Evolutionary conservation across 2,888 invertebrate genomes (phyloP).

Genomic region (Trichopoda pennipes): DNA sequence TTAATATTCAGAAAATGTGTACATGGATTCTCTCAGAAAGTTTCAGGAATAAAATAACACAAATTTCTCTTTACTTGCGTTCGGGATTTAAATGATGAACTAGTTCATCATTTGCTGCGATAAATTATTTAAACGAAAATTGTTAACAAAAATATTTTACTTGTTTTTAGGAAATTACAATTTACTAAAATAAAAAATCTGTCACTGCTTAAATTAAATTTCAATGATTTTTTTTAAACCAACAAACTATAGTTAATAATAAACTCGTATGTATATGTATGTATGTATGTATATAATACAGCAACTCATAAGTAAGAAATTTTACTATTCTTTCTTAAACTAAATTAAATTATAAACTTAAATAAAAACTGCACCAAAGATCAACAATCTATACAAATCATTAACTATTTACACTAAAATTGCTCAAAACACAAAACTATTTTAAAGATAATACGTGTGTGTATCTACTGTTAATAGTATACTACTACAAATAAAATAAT

Average conservation of each 20-base stretch:
- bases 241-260: not conserved
- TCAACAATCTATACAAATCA: conserved; percentile 64
- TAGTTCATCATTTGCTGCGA: not conserved
- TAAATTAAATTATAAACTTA: conserved; percentile 27
- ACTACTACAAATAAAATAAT: conserved; percentile 13
- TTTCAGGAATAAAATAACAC: too few relatives aligned
- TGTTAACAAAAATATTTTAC: conserved; percentile 39
- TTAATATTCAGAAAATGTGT: too few relatives aligned
- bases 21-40: too few relatives aligned
- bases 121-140: not conserved
- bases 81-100: not conserved
- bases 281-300: conserved; percentile 18
- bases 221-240: not conserved
- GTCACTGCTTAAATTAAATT: conserved; percentile 10
- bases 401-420: conserved; percentile 65
- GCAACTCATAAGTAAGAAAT: conserved; percentile 15
- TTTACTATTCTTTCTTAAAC: conserved; percentile 49
- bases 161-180: conserved; percentile 11
- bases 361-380: conserved; percentile 66
- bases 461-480: conserved; percentile 41
- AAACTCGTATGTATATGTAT: not conserved
- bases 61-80: not conserved
- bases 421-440: conserved; percentile 50
- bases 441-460: conserved; percentile 37
- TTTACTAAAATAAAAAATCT: not conserved